A percentile compares a stretch with the other conserved stretches of the same genome.
phyloP scores from a whole-genome alignment of 2,113 vertebrate species.

The Cephalopterus ornatus region DNA sequence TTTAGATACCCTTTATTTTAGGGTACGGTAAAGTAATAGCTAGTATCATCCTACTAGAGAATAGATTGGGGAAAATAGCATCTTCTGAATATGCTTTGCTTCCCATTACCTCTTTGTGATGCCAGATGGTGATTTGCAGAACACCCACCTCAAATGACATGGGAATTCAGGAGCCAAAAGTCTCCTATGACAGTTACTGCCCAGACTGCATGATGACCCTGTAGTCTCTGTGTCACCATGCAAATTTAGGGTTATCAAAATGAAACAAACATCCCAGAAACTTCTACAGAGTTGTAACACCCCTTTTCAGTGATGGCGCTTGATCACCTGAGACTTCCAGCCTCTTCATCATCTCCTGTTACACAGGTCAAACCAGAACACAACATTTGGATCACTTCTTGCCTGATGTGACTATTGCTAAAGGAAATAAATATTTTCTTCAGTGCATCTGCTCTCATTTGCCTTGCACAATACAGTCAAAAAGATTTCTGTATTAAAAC shows the following conservation, averaged over 20 bases:
- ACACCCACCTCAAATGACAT: background rate
- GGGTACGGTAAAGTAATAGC: background rate
- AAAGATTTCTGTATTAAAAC: background rate
- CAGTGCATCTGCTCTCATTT: background rate
- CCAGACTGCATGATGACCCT: background rate
- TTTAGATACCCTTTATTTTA: background rate
- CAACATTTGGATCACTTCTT: background rate
- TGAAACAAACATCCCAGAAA: background rate
- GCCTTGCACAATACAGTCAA: background rate
- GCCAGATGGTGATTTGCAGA: background rate
- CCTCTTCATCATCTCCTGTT: background rate
- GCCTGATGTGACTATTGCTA: background rate
- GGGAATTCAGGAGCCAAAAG: background rate
- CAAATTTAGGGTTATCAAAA: background rate
- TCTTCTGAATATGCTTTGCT: background rate
- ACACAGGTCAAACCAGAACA: background rate
- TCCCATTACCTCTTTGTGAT: background rate
- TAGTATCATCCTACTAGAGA: background rate
- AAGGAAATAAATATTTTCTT: background rate
- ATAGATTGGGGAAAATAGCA: background rate
- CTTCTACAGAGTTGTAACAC: background rate
- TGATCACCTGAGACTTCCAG: background rate
- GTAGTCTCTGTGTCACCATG: background rate
- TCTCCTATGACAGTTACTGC: background rate
- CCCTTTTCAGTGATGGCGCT: background rate